Evolutionary conservation across 1,140 invertebrate genomes (phyloP), one percentile per base, ranked within the genome.

Genomic region (Drosophila orena): DNA sequence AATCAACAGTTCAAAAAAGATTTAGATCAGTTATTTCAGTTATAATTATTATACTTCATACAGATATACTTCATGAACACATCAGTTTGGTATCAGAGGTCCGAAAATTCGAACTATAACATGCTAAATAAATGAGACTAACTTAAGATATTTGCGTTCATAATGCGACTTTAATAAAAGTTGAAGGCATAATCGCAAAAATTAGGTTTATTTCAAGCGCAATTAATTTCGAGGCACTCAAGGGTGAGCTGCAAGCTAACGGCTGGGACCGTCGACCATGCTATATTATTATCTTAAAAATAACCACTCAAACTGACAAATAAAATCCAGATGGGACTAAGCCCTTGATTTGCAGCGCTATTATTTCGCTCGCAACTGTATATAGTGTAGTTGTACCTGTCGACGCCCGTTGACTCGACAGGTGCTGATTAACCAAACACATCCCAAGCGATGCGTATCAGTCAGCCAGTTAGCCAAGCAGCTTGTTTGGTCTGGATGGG

Each of bases 401-500:
- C 78, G 71, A 56, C 74, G 70, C 60, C 61, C 55, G 61, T 68
- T 59, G 62, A 77, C 73, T 55, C 84, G 83, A 88, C 83, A 86
- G 83, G 84, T 86, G 83, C 83, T 86, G 83, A 86, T 89, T 89
- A 89, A 86, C 64, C 83, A 83, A 86, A 86, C 79, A 88, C 79
- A 89, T 83, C 60, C 78, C 60, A 68, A 43, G 81, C 75, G 81
- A 86, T 86, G 83, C 83, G 83, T 86, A 86, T 86, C 83, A 83
- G 83, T 88, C 83, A 86, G 83, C 65, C 84, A 88, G 81, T 84
- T 86, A 78, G 83, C 73, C 80, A 81, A 81, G 81, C 81, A 74
- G 55, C 53, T 71, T 71, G 65, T 71, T 71, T 70, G 50, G 64
- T 30, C 43, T 44, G 42, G 50, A 60, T 15, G 30, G 57, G 6